phyloP scores from a whole-genome alignment of 2,797 vertebrate species.

The Squalus acanthias region DNA sequence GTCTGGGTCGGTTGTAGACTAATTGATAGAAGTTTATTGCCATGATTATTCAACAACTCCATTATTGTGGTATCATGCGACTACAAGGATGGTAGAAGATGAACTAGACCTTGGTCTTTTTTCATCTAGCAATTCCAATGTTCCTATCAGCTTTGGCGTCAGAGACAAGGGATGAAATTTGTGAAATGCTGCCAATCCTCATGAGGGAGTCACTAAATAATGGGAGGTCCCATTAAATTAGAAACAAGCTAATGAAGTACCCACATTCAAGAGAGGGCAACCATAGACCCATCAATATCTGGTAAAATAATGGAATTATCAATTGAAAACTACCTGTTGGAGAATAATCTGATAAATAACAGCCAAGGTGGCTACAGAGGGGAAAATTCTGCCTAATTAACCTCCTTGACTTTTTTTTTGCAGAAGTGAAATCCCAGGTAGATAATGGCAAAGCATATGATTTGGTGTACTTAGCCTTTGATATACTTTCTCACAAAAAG shows the following conservation, averaged over 20 bases:
- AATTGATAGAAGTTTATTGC: neutral
- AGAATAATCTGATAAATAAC: neutral
- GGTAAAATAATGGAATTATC: neutral
- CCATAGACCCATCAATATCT: neutral
- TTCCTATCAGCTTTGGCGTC: neutral
- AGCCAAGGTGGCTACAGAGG: neutral
- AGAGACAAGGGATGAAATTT: neutral
- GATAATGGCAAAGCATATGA: neutral
- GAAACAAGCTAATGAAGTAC: neutral
- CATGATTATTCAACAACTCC: neutral
- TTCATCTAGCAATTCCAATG: neutral
- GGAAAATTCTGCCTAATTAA: neutral
- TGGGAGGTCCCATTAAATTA: neutral
- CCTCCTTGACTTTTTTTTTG: neutral
- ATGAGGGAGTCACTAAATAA: neutral
- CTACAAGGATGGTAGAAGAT: neutral
- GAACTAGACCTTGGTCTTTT: neutral
- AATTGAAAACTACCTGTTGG: neutral
- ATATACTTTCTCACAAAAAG: neutral
- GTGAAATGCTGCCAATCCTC: neutral
- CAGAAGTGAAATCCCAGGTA: neutral
- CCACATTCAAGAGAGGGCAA: neutral
- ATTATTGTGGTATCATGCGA: neutral
- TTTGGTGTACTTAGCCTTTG: neutral
- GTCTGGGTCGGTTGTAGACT: neutral